phyloP scores from a whole-genome alignment of 1,140 invertebrate genomes.

The Glossosoma conforme region DNA sequence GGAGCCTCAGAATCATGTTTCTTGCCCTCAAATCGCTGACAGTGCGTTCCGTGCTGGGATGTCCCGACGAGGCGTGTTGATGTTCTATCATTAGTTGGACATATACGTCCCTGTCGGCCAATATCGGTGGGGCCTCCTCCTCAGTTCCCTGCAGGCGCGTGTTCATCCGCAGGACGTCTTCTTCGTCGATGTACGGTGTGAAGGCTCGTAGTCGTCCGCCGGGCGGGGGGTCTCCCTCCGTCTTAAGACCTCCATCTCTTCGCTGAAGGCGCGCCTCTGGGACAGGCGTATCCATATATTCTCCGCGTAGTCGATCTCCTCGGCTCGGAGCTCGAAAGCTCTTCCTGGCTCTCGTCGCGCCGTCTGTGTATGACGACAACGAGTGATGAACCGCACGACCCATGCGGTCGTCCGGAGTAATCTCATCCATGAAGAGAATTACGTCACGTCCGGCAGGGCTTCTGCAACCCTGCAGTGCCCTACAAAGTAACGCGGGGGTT shows the following conservation, averaged over 20 bases:
- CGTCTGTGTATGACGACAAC: not conserved
- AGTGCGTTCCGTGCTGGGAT: not conserved
- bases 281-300: not conserved
- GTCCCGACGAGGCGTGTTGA: too few species aligned
- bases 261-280: not conserved
- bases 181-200: too few species aligned
- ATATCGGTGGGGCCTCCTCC: too few species aligned
- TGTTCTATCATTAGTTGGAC: too few species aligned
- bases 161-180: not conserved
- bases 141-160: too few species aligned
- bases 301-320: not conserved
- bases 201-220: too few species aligned
- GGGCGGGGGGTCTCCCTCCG: not conserved
- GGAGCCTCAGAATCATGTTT: not conserved
- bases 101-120: too few species aligned
- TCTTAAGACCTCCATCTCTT: not conserved
- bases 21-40: not conserved
- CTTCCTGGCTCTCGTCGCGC: too few species aligned
- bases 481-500: too few species aligned
- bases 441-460: constrained; percentile 24
- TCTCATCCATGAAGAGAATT: constrained; percentile 2
- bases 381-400: not conserved
- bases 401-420: not conserved
- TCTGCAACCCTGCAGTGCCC: too few species aligned
- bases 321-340: not conserved